Percentiles rank a stretch among this genome's conserved stretches.
Conservation (phyloP, 2,888 invertebrate genomes). For the Xestia xanthographa region DNA sequence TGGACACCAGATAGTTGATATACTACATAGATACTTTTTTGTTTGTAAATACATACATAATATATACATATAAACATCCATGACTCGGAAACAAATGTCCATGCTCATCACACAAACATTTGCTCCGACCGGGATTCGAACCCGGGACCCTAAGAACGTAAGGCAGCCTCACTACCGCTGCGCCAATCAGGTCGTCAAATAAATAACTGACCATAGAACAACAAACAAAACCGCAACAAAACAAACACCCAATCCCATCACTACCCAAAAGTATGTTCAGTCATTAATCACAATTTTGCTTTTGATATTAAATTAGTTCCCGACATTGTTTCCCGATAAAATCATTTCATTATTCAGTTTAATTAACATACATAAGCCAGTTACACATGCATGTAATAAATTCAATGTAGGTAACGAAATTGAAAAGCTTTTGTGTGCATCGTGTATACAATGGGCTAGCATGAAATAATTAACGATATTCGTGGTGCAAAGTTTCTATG, state of each 20-base stretch:
- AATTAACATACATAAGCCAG: conserved; percentile 72
- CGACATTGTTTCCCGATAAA: conserved; percentile 73
- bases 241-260: conserved; percentile 11
- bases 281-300: conserved; percentile 44
- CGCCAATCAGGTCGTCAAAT: too few species aligned
- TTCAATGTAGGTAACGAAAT: conserved; percentile 58
- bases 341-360: conserved; percentile 73
- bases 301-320: conserved; percentile 61
- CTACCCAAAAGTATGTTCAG: conserved; percentile 30
- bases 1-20: too few species aligned
- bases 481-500: conserved; percentile 23
- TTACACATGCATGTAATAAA: conserved; percentile 60
- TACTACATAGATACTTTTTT: too few species aligned
- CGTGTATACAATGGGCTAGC: conserved; percentile 38
- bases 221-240: conserved; percentile 17
- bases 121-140: too few species aligned
- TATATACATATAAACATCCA: too few species aligned
- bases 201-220: too few species aligned
- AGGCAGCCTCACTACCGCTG: too few species aligned
- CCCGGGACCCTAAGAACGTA: too few species aligned
- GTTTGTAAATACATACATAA: too few species aligned
- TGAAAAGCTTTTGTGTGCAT: conserved; percentile 65
- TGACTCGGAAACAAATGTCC: too few species aligned
- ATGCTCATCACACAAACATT: too few species aligned
- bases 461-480: conserved; percentile 58